These are phyloP conservation scores for Aphodius granarius DNA, from an alignment of 2,888 invertebrate genomes.

Conservation along the genomic window DNA sequence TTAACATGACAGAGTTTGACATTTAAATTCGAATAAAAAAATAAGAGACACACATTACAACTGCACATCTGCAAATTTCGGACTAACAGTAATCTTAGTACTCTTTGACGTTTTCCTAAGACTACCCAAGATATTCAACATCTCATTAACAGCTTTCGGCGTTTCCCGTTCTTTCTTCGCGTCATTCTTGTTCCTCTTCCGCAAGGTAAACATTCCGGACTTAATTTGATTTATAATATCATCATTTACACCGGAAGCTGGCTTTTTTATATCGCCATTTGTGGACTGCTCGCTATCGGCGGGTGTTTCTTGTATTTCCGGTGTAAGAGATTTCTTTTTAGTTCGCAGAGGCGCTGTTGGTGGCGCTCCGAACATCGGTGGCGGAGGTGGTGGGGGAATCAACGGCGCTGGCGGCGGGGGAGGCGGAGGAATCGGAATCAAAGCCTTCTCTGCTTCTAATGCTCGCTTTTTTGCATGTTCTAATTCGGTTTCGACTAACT, in stretches of 20 bases:
- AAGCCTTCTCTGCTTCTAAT: conserved; percentile 57
- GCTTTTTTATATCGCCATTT: conserved; percentile 18
- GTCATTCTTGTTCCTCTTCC: conserved; percentile 64
- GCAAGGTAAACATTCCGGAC: conserved; percentile 72
- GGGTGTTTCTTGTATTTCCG: conserved; percentile 6
- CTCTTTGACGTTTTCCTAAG: conserved; percentile 59
- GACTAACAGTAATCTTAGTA: conserved; percentile 41
- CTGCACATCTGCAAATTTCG: conserved; percentile 39
- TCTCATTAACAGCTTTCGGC: conserved; percentile 66
- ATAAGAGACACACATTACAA: conserved; percentile 30
- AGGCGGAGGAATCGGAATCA: conserved; percentile 54
- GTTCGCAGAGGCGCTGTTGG: conserved; percentile 59
- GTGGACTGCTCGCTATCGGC: background rate
- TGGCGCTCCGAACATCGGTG: conserved; percentile 52
- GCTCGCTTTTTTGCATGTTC: conserved; percentile 64
- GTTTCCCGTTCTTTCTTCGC: conserved; percentile 62
- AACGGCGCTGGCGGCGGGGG: conserved; percentile 53
- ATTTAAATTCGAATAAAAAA: background rate
- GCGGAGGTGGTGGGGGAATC: conserved; percentile 41
- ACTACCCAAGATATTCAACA: conserved; percentile 70
- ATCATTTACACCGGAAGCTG: conserved; percentile 63
- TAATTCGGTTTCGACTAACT: conserved; percentile 69
- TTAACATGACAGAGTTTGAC: background rate
- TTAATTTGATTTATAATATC: conserved; percentile 78
- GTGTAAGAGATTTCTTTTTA: conserved; percentile 47